These are phyloP conservation scores for Protomyctophum bolini DNA, from an alignment of 2,113 vertebrate genomes.

Conservation along the genomic window DNA sequence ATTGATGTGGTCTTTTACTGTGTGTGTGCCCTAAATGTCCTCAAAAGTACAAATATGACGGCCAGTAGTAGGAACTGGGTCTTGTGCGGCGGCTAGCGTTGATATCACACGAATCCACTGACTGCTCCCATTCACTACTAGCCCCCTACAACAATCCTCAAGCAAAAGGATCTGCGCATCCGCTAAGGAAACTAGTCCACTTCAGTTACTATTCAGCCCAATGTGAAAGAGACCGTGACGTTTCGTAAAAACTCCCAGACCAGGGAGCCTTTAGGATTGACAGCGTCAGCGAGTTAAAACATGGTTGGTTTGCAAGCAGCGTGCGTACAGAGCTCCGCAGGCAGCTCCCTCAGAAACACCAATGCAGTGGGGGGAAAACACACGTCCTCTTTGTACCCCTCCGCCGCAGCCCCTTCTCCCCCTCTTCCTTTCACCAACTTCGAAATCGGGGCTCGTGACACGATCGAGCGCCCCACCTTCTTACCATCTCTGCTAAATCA, in stretches of 20 bases:
- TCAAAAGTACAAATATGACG: slow-evolving; percentile 53
- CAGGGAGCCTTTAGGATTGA: slow-evolving; percentile 18
- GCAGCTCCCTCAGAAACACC: slow-evolving; percentile 34
- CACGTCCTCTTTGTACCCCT: slow-evolving; percentile 68
- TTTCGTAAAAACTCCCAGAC: not conserved
- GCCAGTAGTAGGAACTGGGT: slow-evolving; percentile 6
- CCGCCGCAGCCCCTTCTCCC: slow-evolving; percentile 70
- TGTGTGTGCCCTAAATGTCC: slow-evolving; percentile 41
- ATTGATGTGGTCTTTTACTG: slow-evolving; percentile 45
- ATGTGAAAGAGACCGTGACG: not conserved
- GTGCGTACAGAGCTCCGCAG: not conserved
- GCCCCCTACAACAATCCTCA: slow-evolving; percentile 53
- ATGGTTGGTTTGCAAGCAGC: not conserved
- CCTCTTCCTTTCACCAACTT: slow-evolving; percentile 57
- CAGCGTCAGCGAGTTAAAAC: not conserved
- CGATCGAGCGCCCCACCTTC: slow-evolving; percentile 52
- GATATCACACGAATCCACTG: slow-evolving; percentile 59
- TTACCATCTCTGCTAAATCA: slow-evolving; percentile 29
- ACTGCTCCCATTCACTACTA: slow-evolving; percentile 70
- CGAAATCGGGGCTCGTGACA: slow-evolving; percentile 62
- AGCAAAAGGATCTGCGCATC: slow-evolving; percentile 61
- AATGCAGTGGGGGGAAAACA: slow-evolving; percentile 31
- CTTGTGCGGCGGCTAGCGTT: slow-evolving; percentile 49
- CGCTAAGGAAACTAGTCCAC: slow-evolving; percentile 78
- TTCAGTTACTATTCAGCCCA: slow-evolving; percentile 12